Conservation (phyloP, 1,140 invertebrate genomes). For the Ostrea denselamellosa region DNA sequence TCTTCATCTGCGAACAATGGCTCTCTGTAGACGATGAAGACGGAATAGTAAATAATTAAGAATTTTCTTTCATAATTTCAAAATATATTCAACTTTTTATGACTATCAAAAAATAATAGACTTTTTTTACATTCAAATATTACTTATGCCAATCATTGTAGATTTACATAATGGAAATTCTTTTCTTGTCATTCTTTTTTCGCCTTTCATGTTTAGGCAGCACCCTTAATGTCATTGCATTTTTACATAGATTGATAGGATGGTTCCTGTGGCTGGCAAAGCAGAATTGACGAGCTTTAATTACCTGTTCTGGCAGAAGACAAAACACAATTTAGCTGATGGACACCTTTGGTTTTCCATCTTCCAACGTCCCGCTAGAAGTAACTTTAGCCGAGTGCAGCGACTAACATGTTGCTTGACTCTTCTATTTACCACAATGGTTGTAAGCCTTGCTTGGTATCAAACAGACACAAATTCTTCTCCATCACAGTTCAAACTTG, state of each 20-base stretch:
- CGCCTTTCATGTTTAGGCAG: too few relatives aligned
- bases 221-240: background rate
- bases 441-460: conserved; percentile 67
- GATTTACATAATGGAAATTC: too few relatives aligned
- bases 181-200: too few relatives aligned
- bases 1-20: conserved; percentile 76
- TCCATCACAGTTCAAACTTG: conserved; percentile 53
- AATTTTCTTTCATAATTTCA: too few relatives aligned
- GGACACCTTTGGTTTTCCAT: conserved; percentile 72
- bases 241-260: conserved; percentile 61
- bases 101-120: too few relatives aligned
- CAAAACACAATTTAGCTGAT: conserved; percentile 65
- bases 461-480: conserved; percentile 42
- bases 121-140: too few relatives aligned
- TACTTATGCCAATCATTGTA: too few relatives aligned
- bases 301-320: conserved; percentile 67
- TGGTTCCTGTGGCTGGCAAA: conserved; percentile 64
- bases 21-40: conserved; percentile 75
- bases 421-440: conserved; percentile 70
- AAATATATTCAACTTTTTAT: too few relatives aligned
- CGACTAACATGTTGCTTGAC: conserved; percentile 68
- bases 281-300: conserved; percentile 67
- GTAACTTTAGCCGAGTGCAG: conserved; percentile 68
- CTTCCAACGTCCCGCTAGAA: conserved; percentile 66
- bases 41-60: conserved; percentile 63